Evolutionary conservation across 2,888 invertebrate genomes (phyloP), one percentile per base, ranked within the genome.

Genomic region (Tenodera sinensis): DNA sequence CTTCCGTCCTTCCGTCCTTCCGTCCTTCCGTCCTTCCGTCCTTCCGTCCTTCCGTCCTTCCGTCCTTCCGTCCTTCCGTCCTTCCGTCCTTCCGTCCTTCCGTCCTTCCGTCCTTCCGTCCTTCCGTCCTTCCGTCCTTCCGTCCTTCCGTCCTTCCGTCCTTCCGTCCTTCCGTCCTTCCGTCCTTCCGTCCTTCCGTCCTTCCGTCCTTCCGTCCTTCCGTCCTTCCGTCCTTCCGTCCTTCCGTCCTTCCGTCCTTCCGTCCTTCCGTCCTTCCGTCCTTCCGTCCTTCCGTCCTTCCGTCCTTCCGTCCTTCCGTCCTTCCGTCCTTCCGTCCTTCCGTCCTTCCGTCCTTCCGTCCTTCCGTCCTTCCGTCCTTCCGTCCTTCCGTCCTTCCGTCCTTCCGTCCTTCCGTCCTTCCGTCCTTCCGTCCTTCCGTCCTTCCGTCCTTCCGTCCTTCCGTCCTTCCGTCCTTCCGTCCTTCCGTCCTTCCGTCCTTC

Each of bases 51-150:
- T 88, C 88, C 85, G 85, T 88, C 88, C 85, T 25, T 88, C 88
- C 85, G 47, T 88, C 88, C 85, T 25, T 88, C 88, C 85, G 85
- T 88, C 88, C 85, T 25, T 88, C 88, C 85, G 85, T 88, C 88
- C 85, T 25, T 88, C 88, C 85, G 85, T 88, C 88, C 85, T 25
- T 88, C 88, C 85, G 25, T 88, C 88, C 85, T 25, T 88, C 88
- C 85, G 85, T 88, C 88, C 85, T 25, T 88, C 88, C 85, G 85
- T 88, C 88, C 85, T 25, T 88, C 88, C 85, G 85, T 88, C 88
- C 85, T 25, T 88, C 88, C 85, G 47, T 88, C 88, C 85, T 25
- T 88, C 88, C 85, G 85, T 88, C 88, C 85, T 25, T 88, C 88
- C 85, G 85, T 88, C 88, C 85, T 25, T 88, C 88, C 85, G 85